Evolutionary conservation across 2,797 vertebrate species (phyloP), one percentile per base, ranked within the genome.

Genomic region (Acanthurus lineatus): DNA sequence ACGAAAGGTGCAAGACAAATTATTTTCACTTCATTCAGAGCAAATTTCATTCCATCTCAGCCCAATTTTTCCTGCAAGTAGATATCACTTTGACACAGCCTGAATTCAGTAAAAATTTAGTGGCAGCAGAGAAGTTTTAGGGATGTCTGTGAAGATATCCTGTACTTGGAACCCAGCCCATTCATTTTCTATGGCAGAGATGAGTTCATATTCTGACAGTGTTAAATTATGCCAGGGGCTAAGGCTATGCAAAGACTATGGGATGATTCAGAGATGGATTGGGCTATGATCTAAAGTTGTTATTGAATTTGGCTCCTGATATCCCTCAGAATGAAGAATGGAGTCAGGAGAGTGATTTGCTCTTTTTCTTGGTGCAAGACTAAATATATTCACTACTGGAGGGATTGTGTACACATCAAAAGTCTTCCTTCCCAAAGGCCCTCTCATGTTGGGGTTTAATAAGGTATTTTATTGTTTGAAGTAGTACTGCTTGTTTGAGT

Each of bases 381-480:
- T 91, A 92, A 92, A 93, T 93, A 90, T 93, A 94, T 94, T 93
- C 91, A 82, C 84, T 74, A 88, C 91, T 92, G 88, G 83, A 84
- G 90, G 89, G 88, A 88, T 86, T 90, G 91, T 92, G 89, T 86
- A 85, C 90, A 93, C 93, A 91, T 93, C 91, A 91, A 91, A 93
- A 89, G 86, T 92, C 80, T 87, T 80, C 79, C 69, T 59, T 93
- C 92, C 93, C 91, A 87, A 83, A 90, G 90, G 92, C 87, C 89
- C 73, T 76, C 91, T 90, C 88, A 88, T 89, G 90, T 91, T 91
- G 84, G 72, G 88, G 85, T 92, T 92, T 93, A 93, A 92, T 91
- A 92, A 93, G 93, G 90, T 93, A 86, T 92, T 91, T 90, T 89
- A 93, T 92, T 93, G 92, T 94, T 93, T 94, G 93, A 93, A 93